These are phyloP conservation scores for Spatulosminthurus flaviceps DNA, from an alignment of 2,888 invertebrate genomes.

Conservation along the genomic window DNA sequence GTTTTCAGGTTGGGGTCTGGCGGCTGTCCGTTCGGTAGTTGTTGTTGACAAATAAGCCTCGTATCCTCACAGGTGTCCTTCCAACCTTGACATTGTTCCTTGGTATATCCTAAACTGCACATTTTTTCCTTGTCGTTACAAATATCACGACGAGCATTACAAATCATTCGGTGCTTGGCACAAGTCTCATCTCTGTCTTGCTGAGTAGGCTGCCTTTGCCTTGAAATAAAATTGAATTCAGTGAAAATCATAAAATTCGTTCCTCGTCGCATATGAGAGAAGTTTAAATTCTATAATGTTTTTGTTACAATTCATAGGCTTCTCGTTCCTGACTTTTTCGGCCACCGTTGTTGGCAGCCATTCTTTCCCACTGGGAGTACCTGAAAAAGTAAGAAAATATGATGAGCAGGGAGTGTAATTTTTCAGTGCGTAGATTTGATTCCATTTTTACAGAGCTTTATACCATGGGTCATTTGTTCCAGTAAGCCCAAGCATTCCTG, in stretches of 20 bases:
- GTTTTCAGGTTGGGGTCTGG: too few relatives aligned
- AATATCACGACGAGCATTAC: neutral
- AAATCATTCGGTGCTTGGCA: neutral
- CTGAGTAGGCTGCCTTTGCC: neutral
- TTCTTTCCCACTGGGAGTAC: neutral
- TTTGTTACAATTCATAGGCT: too few relatives aligned
- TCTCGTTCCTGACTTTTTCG: neutral
- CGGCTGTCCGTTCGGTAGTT: too few relatives aligned
- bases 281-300: too few relatives aligned
- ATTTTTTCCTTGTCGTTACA: constrained; percentile 1
- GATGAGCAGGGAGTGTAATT: too few relatives aligned
- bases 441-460: too few relatives aligned
- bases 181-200: neutral
- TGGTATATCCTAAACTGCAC: neutral
- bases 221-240: too few relatives aligned
- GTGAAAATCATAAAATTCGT: too few relatives aligned
- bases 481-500: too few relatives aligned
- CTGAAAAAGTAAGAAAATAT: neutral
- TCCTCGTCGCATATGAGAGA: too few relatives aligned
- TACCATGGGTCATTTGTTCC: too few relatives aligned
- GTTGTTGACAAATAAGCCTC: neutral
- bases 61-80: neutral
- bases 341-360: neutral
- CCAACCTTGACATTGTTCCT: neutral
- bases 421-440: too few relatives aligned